A percentile compares a stretch with the other conserved stretches of the same genome.
These are phyloP conservation scores for Dolichotis patagonum DNA, from an alignment of 2,113 vertebrate genomes.

Conservation along the genomic window DNA sequence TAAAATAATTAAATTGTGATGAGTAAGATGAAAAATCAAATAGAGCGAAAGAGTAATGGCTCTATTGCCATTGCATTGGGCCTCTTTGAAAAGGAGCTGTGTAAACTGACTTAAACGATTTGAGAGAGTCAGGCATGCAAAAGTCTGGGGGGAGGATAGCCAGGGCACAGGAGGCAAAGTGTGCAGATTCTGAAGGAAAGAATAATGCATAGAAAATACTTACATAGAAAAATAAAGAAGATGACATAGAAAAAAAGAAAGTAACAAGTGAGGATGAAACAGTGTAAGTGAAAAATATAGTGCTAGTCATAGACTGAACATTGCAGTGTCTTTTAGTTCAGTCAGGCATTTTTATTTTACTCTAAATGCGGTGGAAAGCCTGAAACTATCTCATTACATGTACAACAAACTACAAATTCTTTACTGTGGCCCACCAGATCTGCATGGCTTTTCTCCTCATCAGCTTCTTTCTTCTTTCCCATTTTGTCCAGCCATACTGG, in stretches of 20 bases:
- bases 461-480: not conserved
- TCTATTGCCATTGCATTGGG: not conserved
- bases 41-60: not conserved
- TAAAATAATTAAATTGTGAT: conserved; percentile 16
- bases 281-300: not conserved
- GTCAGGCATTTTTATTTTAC: conserved; percentile 24
- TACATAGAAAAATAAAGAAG: not conserved
- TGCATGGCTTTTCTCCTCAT: not conserved
- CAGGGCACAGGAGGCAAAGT: not conserved
- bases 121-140: not conserved
- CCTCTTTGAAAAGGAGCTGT: not conserved
- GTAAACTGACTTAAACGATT: not conserved
- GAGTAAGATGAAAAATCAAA: not conserved
- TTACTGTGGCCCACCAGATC: not conserved
- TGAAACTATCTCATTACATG: not conserved
- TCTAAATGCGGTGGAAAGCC: not conserved
- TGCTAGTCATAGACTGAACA: not conserved
- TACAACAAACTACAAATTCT: not conserved
- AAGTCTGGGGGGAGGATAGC: not conserved
- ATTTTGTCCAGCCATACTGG: not conserved
- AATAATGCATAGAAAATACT: not conserved
- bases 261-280: not conserved
- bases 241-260: not conserved
- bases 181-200: not conserved
- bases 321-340: not conserved